Base-by-base conservation (phyloP, 1,140 invertebrate species). In the Druon quercuslanigerum region DNA sequence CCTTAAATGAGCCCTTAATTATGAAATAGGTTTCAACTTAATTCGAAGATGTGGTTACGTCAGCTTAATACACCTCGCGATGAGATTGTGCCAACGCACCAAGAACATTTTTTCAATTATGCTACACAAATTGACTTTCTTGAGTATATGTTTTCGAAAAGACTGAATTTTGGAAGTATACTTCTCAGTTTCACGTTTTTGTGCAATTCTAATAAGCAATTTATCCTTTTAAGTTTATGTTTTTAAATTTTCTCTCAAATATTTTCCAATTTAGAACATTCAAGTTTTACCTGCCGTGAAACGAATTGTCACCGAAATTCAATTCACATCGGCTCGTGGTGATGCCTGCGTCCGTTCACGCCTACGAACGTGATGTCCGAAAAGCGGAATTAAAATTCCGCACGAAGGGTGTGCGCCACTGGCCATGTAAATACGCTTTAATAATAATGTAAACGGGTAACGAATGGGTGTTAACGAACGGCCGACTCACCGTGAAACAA, bases 401-500 rank as follows among this genome's bases (percentile, higher is more conserved):
- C 51, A 60, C 33, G 40, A 75, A 76, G 72, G 56, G 71, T 56
- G 20, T 76, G 52, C 73, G 73, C 74, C 74, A 80, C 76, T 82
- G 80, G 74, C 78, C 83, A 83, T 84, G 83, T 84, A 85, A 85
- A 85, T 83, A 82, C 81, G 78, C 84, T 84, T 85, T 84, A 85
- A 85, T 83, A 84, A 85, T 85, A 84, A 84, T 85, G 83, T 83
- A 84, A 85, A 84, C 79, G 81, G 77, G 78, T 83, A 83, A 85
- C 82, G 83, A 85, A 83, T 83, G 82, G 82, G 82, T 80, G 81
- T 85, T 85, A 85, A 85, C 84, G 84, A 76, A 76, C 78, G 84
- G 78, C 60, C 83, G 77, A 83, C 73, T 85, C 80, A 83, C 75
- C 81, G 79, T 84, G 83, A 84, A 85, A 84, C 81, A 83, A 82